A percentile compares a stretch with the other conserved stretches of the same genome.
These are phyloP conservation scores for Rhizomys pruinosus DNA, from an alignment of 2,113 vertebrate species.

Conservation along the genomic window DNA sequence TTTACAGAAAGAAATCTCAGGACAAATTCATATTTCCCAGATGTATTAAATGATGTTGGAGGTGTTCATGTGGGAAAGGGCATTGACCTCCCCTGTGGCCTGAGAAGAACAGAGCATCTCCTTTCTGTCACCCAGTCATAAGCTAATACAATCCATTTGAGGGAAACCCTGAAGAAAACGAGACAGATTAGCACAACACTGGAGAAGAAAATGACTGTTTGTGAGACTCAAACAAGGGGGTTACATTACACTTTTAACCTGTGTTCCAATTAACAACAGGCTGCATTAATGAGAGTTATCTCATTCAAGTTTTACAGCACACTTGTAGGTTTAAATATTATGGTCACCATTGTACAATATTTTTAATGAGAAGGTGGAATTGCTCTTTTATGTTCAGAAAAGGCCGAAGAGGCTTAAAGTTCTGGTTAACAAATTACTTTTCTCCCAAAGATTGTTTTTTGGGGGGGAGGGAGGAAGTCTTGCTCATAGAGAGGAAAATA, in stretches of 20 bases:
- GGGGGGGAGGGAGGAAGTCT: not conserved
- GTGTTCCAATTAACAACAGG: constrained; percentile 35
- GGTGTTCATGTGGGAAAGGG: constrained; percentile 35
- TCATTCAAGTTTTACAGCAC: constrained; percentile 14
- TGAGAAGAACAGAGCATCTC: not conserved
- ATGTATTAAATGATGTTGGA: constrained; percentile 56
- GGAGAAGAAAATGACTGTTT: constrained; percentile 43
- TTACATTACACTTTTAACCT: not conserved
- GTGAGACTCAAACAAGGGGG: constrained; percentile 25
- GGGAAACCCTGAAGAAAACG: constrained; percentile 50
- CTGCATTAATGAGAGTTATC: constrained; percentile 39
- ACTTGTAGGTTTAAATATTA: constrained; percentile 53
- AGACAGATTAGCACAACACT: constrained; percentile 21
- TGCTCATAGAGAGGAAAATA: not conserved
- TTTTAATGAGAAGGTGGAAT: not conserved
- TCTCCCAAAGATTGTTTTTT: constrained; percentile 12
- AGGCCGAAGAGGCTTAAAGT: constrained; percentile 27
- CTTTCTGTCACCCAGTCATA: constrained; percentile 34
- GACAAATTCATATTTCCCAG: constrained; percentile 64
- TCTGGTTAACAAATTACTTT: constrained; percentile 58
- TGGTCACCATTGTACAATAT: constrained; percentile 25
- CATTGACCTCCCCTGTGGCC: constrained; percentile 45
- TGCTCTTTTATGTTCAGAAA: constrained; percentile 55
- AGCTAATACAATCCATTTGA: constrained; percentile 59
- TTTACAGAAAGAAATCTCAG: constrained; percentile 60